phyloP scores from a whole-genome alignment of 2,113 vertebrate genomes.

The Butorides virescens region DNA sequence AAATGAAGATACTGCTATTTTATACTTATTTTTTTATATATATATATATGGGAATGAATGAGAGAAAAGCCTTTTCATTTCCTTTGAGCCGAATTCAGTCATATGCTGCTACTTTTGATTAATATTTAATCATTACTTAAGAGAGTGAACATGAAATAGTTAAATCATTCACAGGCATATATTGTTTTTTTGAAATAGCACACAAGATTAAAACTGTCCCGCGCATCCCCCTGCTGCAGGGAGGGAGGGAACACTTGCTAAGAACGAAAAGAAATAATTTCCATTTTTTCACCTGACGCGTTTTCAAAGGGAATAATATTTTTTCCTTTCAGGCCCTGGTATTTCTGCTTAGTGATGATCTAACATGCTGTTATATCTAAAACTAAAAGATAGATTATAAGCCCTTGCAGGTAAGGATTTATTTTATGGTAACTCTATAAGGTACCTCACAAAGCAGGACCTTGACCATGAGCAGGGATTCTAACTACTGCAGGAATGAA shows the following conservation, averaged over 20 bases:
- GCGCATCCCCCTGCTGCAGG: no score
- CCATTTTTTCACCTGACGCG: not conserved
- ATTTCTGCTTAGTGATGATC: not conserved
- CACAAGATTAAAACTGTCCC: not conserved
- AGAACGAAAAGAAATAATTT: not conserved
- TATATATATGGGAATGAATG: not conserved
- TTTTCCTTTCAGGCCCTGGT: not conserved
- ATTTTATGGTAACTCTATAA: not conserved
- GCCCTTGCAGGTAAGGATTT: not conserved
- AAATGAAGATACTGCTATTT: constrained; percentile 48
- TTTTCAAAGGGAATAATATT: not conserved
- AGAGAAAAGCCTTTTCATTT: constrained; percentile 23
- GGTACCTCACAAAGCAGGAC: not conserved
- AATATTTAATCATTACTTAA: not conserved
- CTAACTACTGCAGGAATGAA: not conserved
- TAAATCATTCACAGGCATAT: not conserved
- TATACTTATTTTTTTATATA: not conserved
- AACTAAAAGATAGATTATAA: not conserved
- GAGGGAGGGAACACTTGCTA: not conserved
- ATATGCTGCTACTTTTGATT: not conserved
- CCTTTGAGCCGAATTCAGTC: constrained; percentile 18
- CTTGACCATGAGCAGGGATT: not conserved
- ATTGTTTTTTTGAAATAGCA: not conserved
- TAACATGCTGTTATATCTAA: not conserved
- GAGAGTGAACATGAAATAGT: not conserved